Percentiles rank a stretch among this genome's conserved stretches.
Conservation (phyloP, 2,797 vertebrate genomes). For the Rhynchotus rufescens region DNA sequence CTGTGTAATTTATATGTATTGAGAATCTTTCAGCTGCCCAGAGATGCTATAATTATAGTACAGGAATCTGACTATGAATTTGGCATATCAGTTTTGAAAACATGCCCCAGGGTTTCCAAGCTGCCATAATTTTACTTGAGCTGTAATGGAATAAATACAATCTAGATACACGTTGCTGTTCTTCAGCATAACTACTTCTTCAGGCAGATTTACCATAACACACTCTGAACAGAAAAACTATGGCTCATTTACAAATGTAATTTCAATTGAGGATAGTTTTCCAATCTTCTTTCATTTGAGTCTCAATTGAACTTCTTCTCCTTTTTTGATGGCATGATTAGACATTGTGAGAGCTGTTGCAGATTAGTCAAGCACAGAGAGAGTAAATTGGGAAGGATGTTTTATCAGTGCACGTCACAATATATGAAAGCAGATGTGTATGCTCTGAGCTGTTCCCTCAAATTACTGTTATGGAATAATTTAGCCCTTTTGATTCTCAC, state of each 20-base stretch:
- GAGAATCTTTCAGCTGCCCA: constrained; percentile 43
- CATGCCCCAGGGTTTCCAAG: constrained; percentile 52
- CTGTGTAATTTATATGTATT: constrained; percentile 36
- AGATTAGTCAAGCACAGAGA: constrained; percentile 92
- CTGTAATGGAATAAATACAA: constrained; percentile 76
- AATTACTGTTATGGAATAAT: constrained; percentile 91
- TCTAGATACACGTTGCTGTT: constrained; percentile 71
- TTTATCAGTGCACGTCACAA: constrained; percentile 91
- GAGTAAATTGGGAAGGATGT: constrained; percentile 95
- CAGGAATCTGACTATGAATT: constrained; percentile 55
- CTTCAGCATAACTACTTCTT: constrained; percentile 71
- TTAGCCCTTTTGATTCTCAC: constrained; percentile 88
- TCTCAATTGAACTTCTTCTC: constrained; percentile 84
- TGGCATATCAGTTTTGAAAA: constrained; percentile 58
- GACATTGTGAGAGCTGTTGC: constrained; percentile 87
- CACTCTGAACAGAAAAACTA: constrained; percentile 84
- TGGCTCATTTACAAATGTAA: constrained; percentile 93
- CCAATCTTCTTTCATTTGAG: constrained; percentile 87
- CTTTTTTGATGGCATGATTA: constrained; percentile 92
- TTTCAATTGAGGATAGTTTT: constrained; percentile 89
- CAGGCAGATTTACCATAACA: constrained; percentile 82
- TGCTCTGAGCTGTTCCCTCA: constrained; percentile 89
- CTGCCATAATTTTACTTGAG: constrained; percentile 57
- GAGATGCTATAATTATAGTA: constrained; percentile 33
- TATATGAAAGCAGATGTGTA: constrained; percentile 89